Evolutionary conservation across 2,888 invertebrate genomes (phyloP), one percentile per base, ranked within the genome.

Genomic region (Idaea dimidiata): DNA sequence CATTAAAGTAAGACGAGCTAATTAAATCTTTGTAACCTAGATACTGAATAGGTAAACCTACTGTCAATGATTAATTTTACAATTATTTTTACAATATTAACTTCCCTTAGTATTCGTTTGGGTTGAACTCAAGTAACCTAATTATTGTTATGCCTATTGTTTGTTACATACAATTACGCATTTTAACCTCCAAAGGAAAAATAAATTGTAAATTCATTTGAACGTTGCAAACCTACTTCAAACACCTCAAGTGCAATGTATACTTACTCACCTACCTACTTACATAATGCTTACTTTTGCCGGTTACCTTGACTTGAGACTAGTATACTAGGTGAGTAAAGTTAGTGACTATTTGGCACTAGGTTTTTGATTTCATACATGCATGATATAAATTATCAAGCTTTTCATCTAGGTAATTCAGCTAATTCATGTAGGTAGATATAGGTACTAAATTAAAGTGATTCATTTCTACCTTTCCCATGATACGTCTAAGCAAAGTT

Each of bases 271-370:
- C 14, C 14, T 43, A 43, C 33, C 33, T 33, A 33, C 43, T 87
- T 86, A 82, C 87, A 88, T 87, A 87, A 86, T 79, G 84, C 84
- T 87, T 87, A 85, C 84, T 87, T 87, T 85, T 73, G 80, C 83
- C 77, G 79, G 72, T 81, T 66, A 76, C 85, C 87, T 86, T 85
- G 83, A 80, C 87, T 86, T 85, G 83, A 80, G 72, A 68, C 67
- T 54, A 70, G 70, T 78, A 67, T 66, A 61, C 59, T 59, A 33
- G 43, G 6, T 1, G 43, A 43, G 43, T 24, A 5, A 24, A 5
- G 24, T 24, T n/a, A 24, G 24, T 67, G 68, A 65, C 5, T 60
- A 62, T 54, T 57, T 59, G 53, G 57, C 58, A 54, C 43, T 31
- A 62, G 62, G 64, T 59, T 61, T 60, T 60, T 33, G 57, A 62